A percentile compares a stretch with the other conserved stretches of the same genome.
Evolutionary conservation across 2,888 invertebrate species (phyloP).

Genomic region (Ichneumoninae sp.): DNA sequence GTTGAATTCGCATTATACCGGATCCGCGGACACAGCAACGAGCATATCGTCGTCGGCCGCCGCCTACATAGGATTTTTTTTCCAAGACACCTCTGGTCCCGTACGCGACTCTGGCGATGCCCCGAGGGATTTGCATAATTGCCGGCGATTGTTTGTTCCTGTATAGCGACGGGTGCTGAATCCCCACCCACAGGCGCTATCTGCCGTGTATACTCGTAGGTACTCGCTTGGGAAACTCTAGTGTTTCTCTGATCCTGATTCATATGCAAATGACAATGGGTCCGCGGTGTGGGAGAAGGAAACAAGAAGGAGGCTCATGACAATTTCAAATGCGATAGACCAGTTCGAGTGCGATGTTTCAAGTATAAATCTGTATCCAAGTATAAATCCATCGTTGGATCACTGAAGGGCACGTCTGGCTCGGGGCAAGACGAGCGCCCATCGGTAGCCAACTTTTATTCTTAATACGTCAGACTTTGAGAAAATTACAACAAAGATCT

Average conservation of each 20-base stretch:
- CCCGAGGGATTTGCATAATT: conserved; percentile 80
- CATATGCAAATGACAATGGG: conserved; percentile 80
- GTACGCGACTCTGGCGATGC: conserved; percentile 71
- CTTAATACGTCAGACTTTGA: no score
- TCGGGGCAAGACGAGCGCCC: no score
- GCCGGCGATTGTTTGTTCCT: conserved; percentile 82
- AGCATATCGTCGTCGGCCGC: conserved; percentile 21
- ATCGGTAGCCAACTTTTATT: no score
- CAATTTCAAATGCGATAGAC: conserved; percentile 31
- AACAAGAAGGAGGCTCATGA: conserved; percentile 32
- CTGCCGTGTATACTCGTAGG: conserved; percentile 55
- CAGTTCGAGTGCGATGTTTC: conserved; percentile 10
- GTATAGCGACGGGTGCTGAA: conserved; percentile 72
- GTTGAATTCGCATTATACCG: conserved; percentile 39
- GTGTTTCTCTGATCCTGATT: conserved; percentile 80
- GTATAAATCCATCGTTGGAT: background rate
- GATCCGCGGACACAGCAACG: conserved; percentile 15
- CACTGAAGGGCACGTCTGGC: no score
- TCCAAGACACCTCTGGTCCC: conserved; percentile 74
- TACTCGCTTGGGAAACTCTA: conserved; percentile 75
- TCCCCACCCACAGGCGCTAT: conserved; percentile 15
- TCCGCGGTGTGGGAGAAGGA: conserved; percentile 37
- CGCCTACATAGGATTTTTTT: conserved; percentile 33
- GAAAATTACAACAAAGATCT: no score
- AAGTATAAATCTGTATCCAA: background rate